These are phyloP conservation scores for Nymphalis io DNA, from an alignment of 1,140 invertebrate genomes.

Conservation along the genomic window DNA sequence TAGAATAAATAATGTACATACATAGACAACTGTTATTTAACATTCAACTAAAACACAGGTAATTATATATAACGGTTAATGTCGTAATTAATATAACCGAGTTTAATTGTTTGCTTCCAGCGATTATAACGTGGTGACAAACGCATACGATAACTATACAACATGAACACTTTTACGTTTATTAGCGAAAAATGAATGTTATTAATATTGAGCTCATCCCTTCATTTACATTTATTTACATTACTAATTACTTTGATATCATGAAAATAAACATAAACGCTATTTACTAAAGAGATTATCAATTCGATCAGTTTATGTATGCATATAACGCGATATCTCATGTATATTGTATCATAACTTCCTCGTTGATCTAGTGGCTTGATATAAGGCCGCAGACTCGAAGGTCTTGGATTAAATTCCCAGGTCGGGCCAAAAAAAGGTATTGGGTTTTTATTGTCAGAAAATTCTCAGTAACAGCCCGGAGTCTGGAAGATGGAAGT, in stretches of 20 bases:
- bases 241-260: neutral
- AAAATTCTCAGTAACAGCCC: no score
- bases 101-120: conserved; percentile 22
- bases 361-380: no score
- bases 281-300: no score
- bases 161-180: neutral
- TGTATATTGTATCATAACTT: no score
- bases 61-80: neutral
- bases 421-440: no score
- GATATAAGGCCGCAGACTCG: no score
- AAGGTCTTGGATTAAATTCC: no score
- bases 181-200: neutral
- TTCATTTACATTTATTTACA: no score
- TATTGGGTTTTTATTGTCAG: no score
- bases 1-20: neutral
- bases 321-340: no score
- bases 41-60: neutral
- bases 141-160: neutral
- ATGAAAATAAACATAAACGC: neutral
- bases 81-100: conserved; percentile 18
- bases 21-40: neutral
- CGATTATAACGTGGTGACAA: conserved; percentile 13
- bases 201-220: neutral
- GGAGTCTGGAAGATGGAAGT: no score
- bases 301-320: no score